Evolutionary conservation across 30 jellyfish, hydroid and myxozoan genomes (phyloP).

Genomic region (Turritopsis dohrnii): DNA sequence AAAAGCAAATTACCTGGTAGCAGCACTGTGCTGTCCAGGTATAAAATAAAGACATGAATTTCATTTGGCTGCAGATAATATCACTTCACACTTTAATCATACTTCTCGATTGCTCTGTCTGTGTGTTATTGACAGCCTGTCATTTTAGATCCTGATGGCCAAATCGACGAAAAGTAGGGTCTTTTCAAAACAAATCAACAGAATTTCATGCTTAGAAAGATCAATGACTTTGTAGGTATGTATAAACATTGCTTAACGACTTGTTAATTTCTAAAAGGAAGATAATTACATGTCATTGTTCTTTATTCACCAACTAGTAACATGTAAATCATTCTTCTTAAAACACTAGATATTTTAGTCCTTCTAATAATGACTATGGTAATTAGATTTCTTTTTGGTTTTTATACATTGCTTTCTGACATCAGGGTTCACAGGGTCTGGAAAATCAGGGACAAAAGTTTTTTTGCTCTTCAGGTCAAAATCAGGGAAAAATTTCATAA

Average conservation of each 20-base stretch:
- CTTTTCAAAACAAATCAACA: neutral
- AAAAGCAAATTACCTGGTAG: too few species aligned
- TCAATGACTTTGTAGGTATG: neutral
- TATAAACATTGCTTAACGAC: neutral
- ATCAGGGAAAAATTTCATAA: too few species aligned
- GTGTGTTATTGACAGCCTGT: neutral
- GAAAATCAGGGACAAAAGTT: too few species aligned
- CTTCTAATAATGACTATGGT: neutral
- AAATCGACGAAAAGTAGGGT: neutral
- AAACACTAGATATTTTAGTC: neutral
- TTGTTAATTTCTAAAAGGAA: neutral
- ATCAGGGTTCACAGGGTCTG: too few species aligned
- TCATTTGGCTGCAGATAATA: too few species aligned
- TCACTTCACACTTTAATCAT: too few species aligned
- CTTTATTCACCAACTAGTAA: too few species aligned
- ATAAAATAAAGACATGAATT: too few species aligned
- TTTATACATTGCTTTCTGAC: too few species aligned
- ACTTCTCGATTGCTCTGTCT: too few species aligned
- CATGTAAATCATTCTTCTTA: neutral
- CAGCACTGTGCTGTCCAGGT: too few species aligned
- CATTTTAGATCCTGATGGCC: neutral
- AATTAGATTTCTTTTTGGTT: neutral
- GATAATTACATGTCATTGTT: neutral
- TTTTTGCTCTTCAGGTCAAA: too few species aligned
- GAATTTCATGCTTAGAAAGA: neutral